A percentile compares a stretch with the other conserved stretches of the same genome.
phyloP scores from a whole-genome alignment of 2,113 vertebrate genomes.

The Mugil cephalus region DNA sequence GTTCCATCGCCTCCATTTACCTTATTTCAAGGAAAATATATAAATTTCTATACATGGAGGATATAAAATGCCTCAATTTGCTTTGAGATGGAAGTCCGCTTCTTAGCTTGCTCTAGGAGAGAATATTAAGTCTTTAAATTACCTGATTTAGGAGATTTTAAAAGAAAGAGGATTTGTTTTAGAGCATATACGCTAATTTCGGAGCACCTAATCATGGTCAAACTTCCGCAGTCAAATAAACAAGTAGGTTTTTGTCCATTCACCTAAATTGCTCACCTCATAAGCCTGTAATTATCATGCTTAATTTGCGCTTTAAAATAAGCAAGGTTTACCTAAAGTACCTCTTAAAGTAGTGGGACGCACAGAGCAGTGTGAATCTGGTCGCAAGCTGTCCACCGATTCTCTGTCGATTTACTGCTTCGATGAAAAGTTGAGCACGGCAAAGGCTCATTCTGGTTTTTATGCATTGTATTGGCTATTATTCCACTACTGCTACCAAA shows the following conservation, averaged over 20 bases:
- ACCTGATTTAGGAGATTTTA: conserved; percentile 57
- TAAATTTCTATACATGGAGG: neutral
- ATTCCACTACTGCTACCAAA: no score
- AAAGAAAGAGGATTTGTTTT: conserved; percentile 65
- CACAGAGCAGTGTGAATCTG: neutral
- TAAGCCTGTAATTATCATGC: conserved; percentile 58
- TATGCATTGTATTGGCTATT: no score
- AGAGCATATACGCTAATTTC: conserved; percentile 25
- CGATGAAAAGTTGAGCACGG: no score
- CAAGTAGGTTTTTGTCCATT: conserved; percentile 40
- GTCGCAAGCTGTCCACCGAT: neutral
- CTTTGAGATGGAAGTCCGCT: conserved; percentile 30
- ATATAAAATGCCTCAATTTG: conserved; percentile 48
- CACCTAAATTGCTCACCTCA: conserved; percentile 26
- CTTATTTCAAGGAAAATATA: conserved; percentile 54
- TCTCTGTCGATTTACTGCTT: neutral
- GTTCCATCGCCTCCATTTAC: conserved; percentile 60
- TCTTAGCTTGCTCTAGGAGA: conserved; percentile 20
- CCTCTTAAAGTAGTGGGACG: conserved; percentile 4
- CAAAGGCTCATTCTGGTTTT: no score
- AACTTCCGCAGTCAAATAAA: conserved; percentile 50
- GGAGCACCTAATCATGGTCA: conserved; percentile 38
- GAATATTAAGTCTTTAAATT: conserved; percentile 43
- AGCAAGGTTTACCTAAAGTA: conserved; percentile 31
- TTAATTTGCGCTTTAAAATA: conserved; percentile 67